A percentile compares a stretch with the other conserved stretches of the same genome.
Evolutionary conservation across 1,140 invertebrate genomes (phyloP).

Genomic region (Spodoptera litura): DNA sequence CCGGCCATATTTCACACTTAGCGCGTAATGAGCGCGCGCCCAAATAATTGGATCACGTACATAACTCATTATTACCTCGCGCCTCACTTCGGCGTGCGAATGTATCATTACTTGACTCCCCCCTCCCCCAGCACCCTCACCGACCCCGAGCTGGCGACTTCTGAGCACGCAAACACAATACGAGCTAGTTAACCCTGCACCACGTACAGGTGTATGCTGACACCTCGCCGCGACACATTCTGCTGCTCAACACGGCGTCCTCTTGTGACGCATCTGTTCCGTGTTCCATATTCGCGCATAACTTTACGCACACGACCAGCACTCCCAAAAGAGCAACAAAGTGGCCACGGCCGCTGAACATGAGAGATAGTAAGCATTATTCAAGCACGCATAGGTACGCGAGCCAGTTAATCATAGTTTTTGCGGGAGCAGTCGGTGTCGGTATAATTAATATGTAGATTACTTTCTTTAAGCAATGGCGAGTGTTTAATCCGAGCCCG

Average conservation of each 20-base stretch:
- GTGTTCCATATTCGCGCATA: conserved; percentile 7
- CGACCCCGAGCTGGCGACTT: conserved; percentile 15
- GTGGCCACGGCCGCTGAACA: background rate
- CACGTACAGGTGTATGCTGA: background rate
- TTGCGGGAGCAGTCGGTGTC: background rate
- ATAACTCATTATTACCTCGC: conserved; percentile 87
- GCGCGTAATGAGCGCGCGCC: conserved; percentile 86
- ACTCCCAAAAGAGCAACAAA: conserved; percentile 3
- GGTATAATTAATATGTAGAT: conserved; percentile 45
- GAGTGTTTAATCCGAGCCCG: conserved; percentile 41
- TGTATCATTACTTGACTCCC: conserved; percentile 79
- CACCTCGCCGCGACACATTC: background rate
- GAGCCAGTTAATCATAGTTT: conserved; percentile 10
- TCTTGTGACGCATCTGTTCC: background rate
- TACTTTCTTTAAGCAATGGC: conserved; percentile 38
- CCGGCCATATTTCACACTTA: conserved; percentile 86
- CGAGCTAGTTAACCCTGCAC: conserved; percentile 49
- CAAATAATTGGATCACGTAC: conserved; percentile 87
- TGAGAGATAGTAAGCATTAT: conserved; percentile 36
- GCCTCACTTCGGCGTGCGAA: conserved; percentile 74
- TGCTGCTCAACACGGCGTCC: background rate
- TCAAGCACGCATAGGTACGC: conserved; percentile 17
- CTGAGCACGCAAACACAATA: conserved; percentile 44
- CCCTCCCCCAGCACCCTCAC: conserved; percentile 18
- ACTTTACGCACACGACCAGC: background rate